Conservation (phyloP, 1,140 invertebrate species). For the Cyrtorhinus lividipennis region DNA sequence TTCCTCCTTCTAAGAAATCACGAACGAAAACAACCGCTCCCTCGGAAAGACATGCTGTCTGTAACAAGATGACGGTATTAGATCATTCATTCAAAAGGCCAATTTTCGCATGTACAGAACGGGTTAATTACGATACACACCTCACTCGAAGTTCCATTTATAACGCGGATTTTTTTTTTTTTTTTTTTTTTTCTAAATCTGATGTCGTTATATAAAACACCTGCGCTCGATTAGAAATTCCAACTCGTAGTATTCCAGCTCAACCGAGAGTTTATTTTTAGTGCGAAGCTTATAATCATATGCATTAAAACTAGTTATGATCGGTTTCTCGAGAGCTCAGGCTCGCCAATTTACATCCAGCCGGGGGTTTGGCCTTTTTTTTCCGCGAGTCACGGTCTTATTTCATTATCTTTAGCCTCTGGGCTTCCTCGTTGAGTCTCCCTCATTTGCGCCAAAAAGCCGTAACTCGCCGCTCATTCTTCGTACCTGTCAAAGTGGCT, state of each 20-base stretch:
- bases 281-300: neutral
- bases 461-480: no score
- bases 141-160: neutral
- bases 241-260: neutral
- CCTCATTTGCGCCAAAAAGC: no score
- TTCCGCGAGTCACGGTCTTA: no score
- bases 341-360: neutral
- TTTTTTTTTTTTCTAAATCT: no score
- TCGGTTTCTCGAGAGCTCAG: neutral
- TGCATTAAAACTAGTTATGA: neutral
- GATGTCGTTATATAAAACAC: neutral
- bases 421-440: no score
- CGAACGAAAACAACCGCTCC: no score
- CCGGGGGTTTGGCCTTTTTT: neutral
- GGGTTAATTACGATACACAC: neutral
- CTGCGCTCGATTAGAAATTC: neutral
- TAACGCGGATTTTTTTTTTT: neutral
- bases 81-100: neutral
- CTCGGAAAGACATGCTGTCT: neutral
- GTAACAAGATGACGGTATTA: neutral
- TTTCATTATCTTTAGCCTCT: no score
- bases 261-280: neutral
- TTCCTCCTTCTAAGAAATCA: no score
- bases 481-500: no score
- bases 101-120: neutral